Conservation (phyloP, 2,113 vertebrate species). For the Haplochromis burtoni region DNA sequence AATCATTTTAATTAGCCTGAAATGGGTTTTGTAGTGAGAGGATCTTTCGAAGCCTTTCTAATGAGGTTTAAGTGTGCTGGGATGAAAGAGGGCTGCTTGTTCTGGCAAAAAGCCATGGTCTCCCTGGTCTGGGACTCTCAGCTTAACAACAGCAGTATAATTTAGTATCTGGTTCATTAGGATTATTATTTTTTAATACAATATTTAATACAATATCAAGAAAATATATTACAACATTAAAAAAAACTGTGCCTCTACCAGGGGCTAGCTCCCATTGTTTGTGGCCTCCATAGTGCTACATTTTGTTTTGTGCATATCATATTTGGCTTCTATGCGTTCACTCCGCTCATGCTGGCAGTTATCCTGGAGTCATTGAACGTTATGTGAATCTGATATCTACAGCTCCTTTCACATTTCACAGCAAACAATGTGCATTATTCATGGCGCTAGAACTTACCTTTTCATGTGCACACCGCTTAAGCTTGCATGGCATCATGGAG, state of each 20-base stretch:
- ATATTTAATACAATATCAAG: constrained; percentile 15
- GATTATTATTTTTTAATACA: constrained; percentile 2
- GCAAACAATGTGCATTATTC: constrained; percentile 65
- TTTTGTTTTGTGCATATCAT: constrained; percentile 10
- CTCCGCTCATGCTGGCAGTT: background rate
- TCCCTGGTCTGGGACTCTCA: constrained; percentile 14
- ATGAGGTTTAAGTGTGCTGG: constrained; percentile 22
- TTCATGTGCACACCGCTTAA: constrained; percentile 42
- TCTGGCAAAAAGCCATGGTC: constrained; percentile 11
- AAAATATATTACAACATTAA: background rate
- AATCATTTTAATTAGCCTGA: constrained; percentile 27
- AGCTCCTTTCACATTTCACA: background rate
- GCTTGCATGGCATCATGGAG: constrained; percentile 1
- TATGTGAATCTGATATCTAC: constrained; percentile 23
- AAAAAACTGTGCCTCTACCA: background rate
- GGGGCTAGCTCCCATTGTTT: background rate
- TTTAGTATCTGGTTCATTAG: constrained; percentile 23
- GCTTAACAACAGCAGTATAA: constrained; percentile 4
- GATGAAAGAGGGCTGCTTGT: constrained; percentile 9
- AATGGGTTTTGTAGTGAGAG: constrained; percentile 5
- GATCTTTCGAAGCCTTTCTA: constrained; percentile 7
- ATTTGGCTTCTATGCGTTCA: background rate
- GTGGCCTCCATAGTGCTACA: background rate
- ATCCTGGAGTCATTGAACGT: constrained; percentile 23
- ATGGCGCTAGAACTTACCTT: constrained; percentile 45